Conservation (phyloP, 2,888 invertebrate genomes). For the Leptinotarsa peninsularis region DNA sequence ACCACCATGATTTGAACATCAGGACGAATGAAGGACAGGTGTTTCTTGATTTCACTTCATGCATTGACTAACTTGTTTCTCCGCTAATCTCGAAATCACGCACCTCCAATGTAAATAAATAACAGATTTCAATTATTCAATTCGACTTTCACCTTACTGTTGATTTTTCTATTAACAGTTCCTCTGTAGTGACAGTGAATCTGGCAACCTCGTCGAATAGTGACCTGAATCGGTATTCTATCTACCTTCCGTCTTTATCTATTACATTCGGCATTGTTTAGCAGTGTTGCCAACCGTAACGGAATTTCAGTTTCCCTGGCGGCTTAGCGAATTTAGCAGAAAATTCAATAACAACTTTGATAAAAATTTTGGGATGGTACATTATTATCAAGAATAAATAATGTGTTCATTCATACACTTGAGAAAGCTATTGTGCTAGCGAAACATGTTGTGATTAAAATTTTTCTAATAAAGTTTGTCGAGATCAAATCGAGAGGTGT, state of each 20-base stretch:
- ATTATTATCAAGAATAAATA: too few species aligned
- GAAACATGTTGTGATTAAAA: too few species aligned
- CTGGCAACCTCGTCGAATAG: not conserved
- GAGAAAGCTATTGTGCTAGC: too few species aligned
- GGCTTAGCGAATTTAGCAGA: too few species aligned
- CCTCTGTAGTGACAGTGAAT: not conserved
- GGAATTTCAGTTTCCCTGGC: not conserved
- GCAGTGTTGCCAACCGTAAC: not conserved
- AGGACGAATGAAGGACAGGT: too few species aligned
- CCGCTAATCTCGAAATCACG: not conserved
- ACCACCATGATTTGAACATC: too few species aligned
- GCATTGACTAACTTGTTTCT: not conserved
- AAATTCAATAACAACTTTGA: too few species aligned
- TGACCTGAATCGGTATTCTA: constrained; percentile 4
- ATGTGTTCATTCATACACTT: too few species aligned
- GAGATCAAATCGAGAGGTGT: too few species aligned
- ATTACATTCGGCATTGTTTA: not conserved
- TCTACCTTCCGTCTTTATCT: constrained; percentile 1
- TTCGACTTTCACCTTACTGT: not conserved
- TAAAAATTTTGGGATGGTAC: too few species aligned
- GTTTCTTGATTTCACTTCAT: too few species aligned
- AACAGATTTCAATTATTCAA: not conserved
- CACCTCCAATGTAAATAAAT: not conserved
- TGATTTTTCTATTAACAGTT: not conserved
- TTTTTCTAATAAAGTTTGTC: too few species aligned